Percentiles rank a stretch among this genome's conserved stretches.
phyloP scores from a whole-genome alignment of 1,140 invertebrate species.

The Macrobrachium nipponense region DNA sequence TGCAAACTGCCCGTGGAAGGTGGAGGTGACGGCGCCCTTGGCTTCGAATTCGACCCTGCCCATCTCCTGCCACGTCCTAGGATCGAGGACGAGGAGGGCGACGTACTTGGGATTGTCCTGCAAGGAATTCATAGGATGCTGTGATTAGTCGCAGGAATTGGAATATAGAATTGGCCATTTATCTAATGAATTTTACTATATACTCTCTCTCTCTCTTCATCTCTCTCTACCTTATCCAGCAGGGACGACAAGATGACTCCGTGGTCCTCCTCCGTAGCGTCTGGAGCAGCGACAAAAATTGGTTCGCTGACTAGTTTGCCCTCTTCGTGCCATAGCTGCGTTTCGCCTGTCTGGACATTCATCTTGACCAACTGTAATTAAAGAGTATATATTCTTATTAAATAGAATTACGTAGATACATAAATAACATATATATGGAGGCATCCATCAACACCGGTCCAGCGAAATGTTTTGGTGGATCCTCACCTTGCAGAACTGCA shows the following conservation, averaged over 20 bases:
- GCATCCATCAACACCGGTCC: too few species aligned
- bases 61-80: conserved; percentile 66
- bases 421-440: too few species aligned
- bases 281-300: conserved; percentile 66
- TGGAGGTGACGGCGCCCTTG: conserved; percentile 64
- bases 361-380: conserved; percentile 40
- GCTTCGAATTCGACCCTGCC: conserved; percentile 66
- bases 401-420: too few species aligned
- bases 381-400: background rate
- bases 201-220: background rate
- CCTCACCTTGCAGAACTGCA: conserved; percentile 29
- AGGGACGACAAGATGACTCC: conserved; percentile 29
- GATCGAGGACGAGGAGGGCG: conserved; percentile 66
- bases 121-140: too few species aligned
- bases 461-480: too few species aligned
- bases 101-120: conserved; percentile 45
- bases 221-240: conserved; percentile 28
- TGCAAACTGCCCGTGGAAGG: conserved; percentile 66
- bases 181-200: background rate
- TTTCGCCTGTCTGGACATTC: conserved; percentile 39
- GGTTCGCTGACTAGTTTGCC: conserved; percentile 65
- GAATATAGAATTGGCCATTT: too few species aligned
- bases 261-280: conserved; percentile 66
- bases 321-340: conserved; percentile 28
- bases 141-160: too few species aligned